These are phyloP conservation scores for Aphelenchoides bicaudatus DNA, from an alignment of 2,888 invertebrate species.

Conservation along the genomic window DNA sequence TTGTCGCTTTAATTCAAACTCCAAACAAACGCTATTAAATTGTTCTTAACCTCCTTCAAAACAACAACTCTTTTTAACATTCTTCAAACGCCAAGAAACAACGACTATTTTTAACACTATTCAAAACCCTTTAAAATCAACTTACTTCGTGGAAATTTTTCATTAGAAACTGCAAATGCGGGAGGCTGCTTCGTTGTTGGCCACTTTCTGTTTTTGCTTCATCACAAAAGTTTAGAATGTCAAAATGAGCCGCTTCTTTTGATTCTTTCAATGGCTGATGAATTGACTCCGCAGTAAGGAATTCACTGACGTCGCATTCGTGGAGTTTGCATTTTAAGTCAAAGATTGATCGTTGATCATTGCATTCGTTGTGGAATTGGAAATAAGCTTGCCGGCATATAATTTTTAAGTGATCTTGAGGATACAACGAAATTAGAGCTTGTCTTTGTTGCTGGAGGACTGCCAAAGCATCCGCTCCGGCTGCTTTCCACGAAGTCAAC, in stretches of 20 bases:
- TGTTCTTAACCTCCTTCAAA: too few relatives aligned
- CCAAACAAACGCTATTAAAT: too few relatives aligned
- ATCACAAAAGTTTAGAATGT: constrained; percentile 11
- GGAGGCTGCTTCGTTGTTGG: background rate
- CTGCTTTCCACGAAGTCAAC: background rate
- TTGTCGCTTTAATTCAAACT: too few relatives aligned
- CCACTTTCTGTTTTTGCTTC: too few relatives aligned
- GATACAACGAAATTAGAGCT: constrained; percentile 14
- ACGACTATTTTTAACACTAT: too few relatives aligned
- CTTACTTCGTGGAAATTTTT: too few relatives aligned
- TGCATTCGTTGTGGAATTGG: background rate
- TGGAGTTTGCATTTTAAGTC: background rate
- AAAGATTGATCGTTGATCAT: background rate
- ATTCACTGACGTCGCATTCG: constrained; percentile 3
- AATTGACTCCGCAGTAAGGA: background rate
- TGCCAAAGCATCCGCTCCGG: too few relatives aligned
- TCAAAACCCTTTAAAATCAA: too few relatives aligned
- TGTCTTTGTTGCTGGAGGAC: constrained; percentile 14
- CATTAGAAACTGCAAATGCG: too few relatives aligned
- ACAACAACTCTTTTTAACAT: too few relatives aligned
- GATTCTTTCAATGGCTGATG: background rate
- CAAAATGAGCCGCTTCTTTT: background rate
- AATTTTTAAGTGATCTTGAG: constrained; percentile 24
- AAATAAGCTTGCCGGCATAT: background rate
- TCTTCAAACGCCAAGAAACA: too few relatives aligned